Evolutionary conservation across 2,113 vertebrate genomes (phyloP), one percentile per base, ranked within the genome.

Genomic region (Sturnus vulgaris): DNA sequence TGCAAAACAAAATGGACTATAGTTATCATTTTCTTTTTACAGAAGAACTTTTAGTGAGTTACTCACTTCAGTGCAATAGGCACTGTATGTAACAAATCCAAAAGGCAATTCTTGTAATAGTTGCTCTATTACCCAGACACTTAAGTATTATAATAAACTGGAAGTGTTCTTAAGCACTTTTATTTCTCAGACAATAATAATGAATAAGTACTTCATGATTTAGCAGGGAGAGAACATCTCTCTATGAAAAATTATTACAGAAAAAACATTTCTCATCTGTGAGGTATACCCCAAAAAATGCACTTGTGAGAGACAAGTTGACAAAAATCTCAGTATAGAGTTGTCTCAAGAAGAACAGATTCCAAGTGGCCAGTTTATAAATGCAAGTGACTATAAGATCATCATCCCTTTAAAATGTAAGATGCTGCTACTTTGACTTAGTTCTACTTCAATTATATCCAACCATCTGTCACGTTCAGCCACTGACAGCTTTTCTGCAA

Each of bases 1-100:
- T 99, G 97, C 49, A 97, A 97, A 81, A 94, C 8, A 92, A 81
- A 97, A 90, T 66, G 88, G 35, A 95, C 19, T 68, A 20, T 7
- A 59, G 81, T 86, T 60, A 90, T 82, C 9, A 93, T 78, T 96
- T 83, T 68, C 52, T 76, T 88, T 63, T 49, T n/a, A 53, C 40
- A 72, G 31, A 85, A 78, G 92, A 88, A 37, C 31, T 44, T 92
- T 44, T 44, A 44, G 42, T 59, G 49, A 76, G 35, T 81, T 92
- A 72, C 53, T 88, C 37, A 82, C 57, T 46, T 69, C n/a, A 47
- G 18, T 77, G 27, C 33, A 68, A 27, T 2, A 61, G n/a, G 33
- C 15, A 39, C 30, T 55, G 35, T 16, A 24, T 28, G 17, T 30
- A 83, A 86, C 15, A 65, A 83, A 73, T 65, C 31, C 31, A 82